Base-by-base conservation (phyloP, 2,888 invertebrate genomes). In the Lampropteryx suffumata region DNA sequence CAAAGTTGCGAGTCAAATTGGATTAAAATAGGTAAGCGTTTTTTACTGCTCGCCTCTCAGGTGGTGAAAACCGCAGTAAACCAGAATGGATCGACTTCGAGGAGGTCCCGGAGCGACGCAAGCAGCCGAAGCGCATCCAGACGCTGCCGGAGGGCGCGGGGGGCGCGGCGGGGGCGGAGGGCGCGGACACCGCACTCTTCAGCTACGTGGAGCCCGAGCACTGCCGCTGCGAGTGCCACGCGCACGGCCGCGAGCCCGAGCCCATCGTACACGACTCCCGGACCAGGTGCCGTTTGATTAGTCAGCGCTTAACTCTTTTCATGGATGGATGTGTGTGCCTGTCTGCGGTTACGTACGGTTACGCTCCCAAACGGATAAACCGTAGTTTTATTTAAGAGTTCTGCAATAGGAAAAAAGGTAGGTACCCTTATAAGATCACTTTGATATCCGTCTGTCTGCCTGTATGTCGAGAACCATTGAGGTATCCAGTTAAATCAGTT, bases 201-300 rank as follows among this genome's bases (percentile, higher is more conserved):
- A 95, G 93, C 82, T 96, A 96, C 82, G 96, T 96, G 45, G 95
- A 96, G 80, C 96, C 96, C 3, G 96, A 96, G 76, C 95, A 96
- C 69, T 96, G 96, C 73, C 94, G 95, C 74, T 96, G 96, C 84
- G 96, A 96, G 83, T 96, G 96, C 73, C 96, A 96, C 83, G 95
- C 94, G 70, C 90, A 82, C 54, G 59, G n/a, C n/a, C 67, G 46
- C 48, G 48, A 53, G 34, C 60, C 57, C 30, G 77, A 77, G 17
- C 17, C 17, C 58, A 78, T 79, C 65, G 50, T 57, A 44, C 53
- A 59, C 13, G 27, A 43, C 33, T 49, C 58, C 5, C 24, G 40
- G 41, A 51, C 50, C 30, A 59, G 55, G 57, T 55, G 14, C 26
- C 5, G 17, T 17, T 4, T 4, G 17, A n/a, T n/a, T n/a, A n/a